A percentile compares a stretch with the other conserved stretches of the same genome.
These are phyloP conservation scores for Dicyrtomina minuta DNA, from an alignment of 2,888 invertebrate species.

Conservation along the genomic window DNA sequence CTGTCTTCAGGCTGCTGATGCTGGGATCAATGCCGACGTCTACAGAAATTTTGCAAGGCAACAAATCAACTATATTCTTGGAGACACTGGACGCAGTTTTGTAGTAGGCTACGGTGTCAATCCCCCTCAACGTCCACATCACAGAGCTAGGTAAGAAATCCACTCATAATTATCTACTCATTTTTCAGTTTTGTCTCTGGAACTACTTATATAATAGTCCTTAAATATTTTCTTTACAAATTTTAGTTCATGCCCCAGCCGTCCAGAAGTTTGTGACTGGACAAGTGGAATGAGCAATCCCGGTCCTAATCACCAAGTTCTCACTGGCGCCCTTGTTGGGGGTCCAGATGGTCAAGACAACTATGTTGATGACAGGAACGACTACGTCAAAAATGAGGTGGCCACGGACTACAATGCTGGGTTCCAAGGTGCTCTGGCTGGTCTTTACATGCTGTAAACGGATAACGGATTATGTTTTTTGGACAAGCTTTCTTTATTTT, in stretches of 20 bases:
- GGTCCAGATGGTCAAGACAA: constrained; percentile 62
- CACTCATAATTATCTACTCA: too few relatives aligned
- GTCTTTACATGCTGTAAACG: constrained; percentile 54
- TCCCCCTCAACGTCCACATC: constrained; percentile 62
- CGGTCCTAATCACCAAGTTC: constrained; percentile 61
- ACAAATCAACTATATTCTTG: constrained; percentile 63
- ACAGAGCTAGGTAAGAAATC: constrained; percentile 59
- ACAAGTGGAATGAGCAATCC: constrained; percentile 56
- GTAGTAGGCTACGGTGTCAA: constrained; percentile 63
- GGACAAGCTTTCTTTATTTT: too few relatives aligned
- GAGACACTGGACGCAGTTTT: constrained; percentile 61
- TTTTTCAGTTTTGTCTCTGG: not conserved
- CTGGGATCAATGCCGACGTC: constrained; percentile 55
- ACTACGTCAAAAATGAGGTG: constrained; percentile 63
- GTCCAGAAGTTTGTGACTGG: constrained; percentile 61
- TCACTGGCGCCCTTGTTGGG: constrained; percentile 63
- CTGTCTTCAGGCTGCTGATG: constrained; percentile 60
- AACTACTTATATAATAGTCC: too few relatives aligned
- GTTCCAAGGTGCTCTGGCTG: constrained; percentile 62
- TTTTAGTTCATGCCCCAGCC: constrained; percentile 62
- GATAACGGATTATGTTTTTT: too few relatives aligned
- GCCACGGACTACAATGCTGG: constrained; percentile 64
- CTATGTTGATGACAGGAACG: constrained; percentile 61
- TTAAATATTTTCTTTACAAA: too few relatives aligned
- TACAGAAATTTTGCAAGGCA: constrained; percentile 61